Evolutionary conservation across 1,140 invertebrate species (phyloP).

Genomic region (Bombus vancouverensis): DNA sequence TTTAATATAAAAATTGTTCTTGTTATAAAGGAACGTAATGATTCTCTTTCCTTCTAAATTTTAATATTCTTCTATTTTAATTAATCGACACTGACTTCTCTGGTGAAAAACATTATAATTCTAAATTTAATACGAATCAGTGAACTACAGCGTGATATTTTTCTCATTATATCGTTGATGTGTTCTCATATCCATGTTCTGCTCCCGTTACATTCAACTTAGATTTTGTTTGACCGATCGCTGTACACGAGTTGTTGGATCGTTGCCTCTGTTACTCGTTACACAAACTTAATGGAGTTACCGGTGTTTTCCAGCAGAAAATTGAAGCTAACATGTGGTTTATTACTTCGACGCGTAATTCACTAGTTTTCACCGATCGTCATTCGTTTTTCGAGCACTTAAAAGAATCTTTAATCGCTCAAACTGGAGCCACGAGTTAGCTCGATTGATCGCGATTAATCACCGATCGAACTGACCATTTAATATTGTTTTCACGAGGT

Average conservation of each 20-base stretch:
- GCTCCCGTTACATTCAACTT: neutral
- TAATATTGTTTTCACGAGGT: too few species aligned
- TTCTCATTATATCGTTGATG: neutral
- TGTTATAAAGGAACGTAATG: neutral
- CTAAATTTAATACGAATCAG: neutral
- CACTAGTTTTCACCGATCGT: too few species aligned
- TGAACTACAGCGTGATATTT: neutral
- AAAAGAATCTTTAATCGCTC: too few species aligned
- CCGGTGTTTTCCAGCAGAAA: neutral
- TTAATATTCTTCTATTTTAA: neutral
- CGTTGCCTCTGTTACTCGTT: neutral
- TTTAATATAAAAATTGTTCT: neutral
- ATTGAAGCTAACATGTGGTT: neutral
- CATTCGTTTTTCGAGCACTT: neutral
- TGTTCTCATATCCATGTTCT: neutral
- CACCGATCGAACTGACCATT: neutral
- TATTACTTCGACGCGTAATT: too few species aligned
- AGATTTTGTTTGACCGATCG: neutral
- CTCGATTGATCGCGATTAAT: neutral
- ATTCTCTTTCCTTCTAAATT: neutral
- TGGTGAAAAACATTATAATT: neutral
- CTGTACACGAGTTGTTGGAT: neutral
- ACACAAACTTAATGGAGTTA: constrained; percentile 4
- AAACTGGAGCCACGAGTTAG: too few species aligned
- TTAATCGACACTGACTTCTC: neutral